Conservation (phyloP, 2,113 vertebrate genomes). For the Siniperca knerii region DNA sequence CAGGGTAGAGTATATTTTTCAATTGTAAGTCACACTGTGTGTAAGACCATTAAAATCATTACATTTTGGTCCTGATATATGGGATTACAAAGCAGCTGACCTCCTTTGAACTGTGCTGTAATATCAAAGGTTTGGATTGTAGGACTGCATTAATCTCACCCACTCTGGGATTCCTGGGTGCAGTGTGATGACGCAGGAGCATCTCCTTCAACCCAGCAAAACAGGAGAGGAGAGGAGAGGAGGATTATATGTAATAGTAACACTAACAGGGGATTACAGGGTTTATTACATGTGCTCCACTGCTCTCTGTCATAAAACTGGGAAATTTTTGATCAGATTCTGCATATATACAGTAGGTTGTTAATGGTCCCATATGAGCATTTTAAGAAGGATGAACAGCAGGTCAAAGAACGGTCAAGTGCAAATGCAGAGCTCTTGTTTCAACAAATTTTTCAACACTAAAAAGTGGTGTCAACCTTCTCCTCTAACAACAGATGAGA, state of each 20-base stretch:
- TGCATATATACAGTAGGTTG: not conserved
- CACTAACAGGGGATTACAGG: slow-evolving; percentile 39
- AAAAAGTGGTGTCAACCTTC: not conserved
- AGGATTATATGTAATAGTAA: slow-evolving; percentile 41
- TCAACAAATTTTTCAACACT: not conserved
- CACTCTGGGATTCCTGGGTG: slow-evolving; percentile 42
- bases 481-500: not conserved
- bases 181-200: slow-evolving; percentile 37
- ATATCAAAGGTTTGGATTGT: slow-evolving; percentile 45
- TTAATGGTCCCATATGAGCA: not conserved
- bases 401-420: not conserved
- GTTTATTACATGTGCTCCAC: slow-evolving; percentile 37
- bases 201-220: slow-evolving; percentile 4
- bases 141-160: slow-evolving; percentile 51
- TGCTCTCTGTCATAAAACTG: slow-evolving; percentile 34
- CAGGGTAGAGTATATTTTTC: slow-evolving; percentile 23
- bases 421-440: not conserved
- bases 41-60: slow-evolving; percentile 63
- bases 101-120: slow-evolving; percentile 33
- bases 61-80: slow-evolving; percentile 49
- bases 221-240: slow-evolving; percentile 20
- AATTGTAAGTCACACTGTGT: slow-evolving; percentile 35
- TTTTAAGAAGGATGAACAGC: not conserved
- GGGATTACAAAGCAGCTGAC: slow-evolving; percentile 63
- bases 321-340: not conserved